Base-by-base conservation (phyloP, 2,888 invertebrate species). In the Acleris holmiana region DNA sequence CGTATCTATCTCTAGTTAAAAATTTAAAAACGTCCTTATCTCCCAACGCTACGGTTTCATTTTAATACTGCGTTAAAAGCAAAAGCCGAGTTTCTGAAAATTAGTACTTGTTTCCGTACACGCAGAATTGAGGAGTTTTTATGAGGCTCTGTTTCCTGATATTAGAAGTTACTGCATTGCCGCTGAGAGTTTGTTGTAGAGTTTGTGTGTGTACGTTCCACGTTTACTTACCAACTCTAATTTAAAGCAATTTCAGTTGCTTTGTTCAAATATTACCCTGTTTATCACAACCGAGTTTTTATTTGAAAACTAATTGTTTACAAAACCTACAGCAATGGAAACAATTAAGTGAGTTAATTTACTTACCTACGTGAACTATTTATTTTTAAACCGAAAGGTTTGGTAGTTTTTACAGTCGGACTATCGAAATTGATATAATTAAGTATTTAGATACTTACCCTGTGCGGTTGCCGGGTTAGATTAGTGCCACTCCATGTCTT, bases 91-190 rank as follows among this genome's bases (percentile, higher is more conserved):
- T 2, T 18, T 40, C 19, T 10, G 1, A 7, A 10, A 19, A 15
- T 35, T 1, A 19, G 8, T 49, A n/a, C 21, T 55, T 40, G 64
- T 50, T 63, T 58, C 53, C 53, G 46, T 23, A 56, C 61, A 44
- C 46, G 35, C 41, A 25, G 19, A 61, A 61, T 49, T 17, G 21
- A 61, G 53, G 25, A 53, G 35, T 60, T 61, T 53, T 53, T 47
- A 53, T 19, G 53, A 17, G 19, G 55, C 21, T 23, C 25, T 59
- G 44, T 59, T 59, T 44, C 49, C 18, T 41, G 21, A 17, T 29
- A 46, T 57, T 57, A 62, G 50, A 29, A 62, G 56, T 62, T 44
- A 50, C 17, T 23, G 50, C 41, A 25, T 50, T 51, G 23, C 18
- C 40, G 41, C 17, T 44, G 44, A 2, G 48, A 57, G 19, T 48